Evolutionary conservation across 2,888 invertebrate species (phyloP), one percentile per base, ranked within the genome.

Genomic region (Agonopterix arenella): DNA sequence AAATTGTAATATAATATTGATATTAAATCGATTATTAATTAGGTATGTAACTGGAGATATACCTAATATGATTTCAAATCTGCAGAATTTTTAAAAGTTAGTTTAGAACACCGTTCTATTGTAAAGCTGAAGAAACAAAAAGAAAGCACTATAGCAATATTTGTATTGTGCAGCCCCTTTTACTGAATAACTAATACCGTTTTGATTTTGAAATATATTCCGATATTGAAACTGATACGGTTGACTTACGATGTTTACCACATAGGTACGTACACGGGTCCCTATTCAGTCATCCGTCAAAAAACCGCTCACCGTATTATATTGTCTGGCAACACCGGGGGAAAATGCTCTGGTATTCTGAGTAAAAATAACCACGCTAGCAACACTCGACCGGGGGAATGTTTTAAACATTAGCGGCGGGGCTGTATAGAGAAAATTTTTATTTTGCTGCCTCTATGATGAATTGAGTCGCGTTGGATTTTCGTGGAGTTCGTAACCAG

Each of bases 351-450:
- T 50, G 50, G 52, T 47, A 52, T 55, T 51, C 52, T 54, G 46
- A 49, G 51, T 54, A 54, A 58, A 56, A 54, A 57, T 52, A 55
- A 53, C 42, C 53, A 51, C 54, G 57, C 55, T 59, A 54, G 61
- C 55, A 60, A 64, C 60, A 60, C 60, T 53, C 50, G 52, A 45
- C 48, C 44, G 43, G 45, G 55, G 48, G 58, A 71, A 83, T 83
- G 82, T 83, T 84, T 84, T 72, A 84, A 83, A 84, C 82, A 84
- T 84, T 76, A 78, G 68, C 57, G 56, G 53, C 62, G 62, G 64
- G 66, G 66, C 69, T 66, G 64, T 68, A 72, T 64, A 63, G 66
- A 61, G 59, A 65, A 65, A 65, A 64, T 65, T 68, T 68, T 68
- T 66, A 65, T 63, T 66, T 63, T 57, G 54, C 57, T 56, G 52